Base-by-base conservation (phyloP, 2,797 vertebrate species). In the Setipinna tenuifilis region DNA sequence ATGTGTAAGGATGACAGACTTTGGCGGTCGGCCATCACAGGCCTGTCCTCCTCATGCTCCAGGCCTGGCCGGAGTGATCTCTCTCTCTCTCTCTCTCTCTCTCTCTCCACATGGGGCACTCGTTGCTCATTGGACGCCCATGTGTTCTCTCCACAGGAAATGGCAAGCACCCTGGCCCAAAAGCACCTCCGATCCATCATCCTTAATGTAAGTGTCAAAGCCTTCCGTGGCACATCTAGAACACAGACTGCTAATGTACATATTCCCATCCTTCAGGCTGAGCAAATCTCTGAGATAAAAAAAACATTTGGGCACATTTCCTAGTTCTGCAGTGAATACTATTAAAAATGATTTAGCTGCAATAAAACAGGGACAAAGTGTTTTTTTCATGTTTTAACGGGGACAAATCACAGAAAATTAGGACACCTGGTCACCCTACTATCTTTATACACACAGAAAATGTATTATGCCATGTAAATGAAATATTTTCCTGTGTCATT, bases 121-220 rank as follows among this genome's bases (percentile, higher is more conserved):
- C n/a, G 35, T 35, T 84, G 35, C 71, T 78, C 54, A 80, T 85
- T 89, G 87, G 87, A 90, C 89, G 89, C 81, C 81, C 90, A 85
- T 93, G 71, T 89, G 82, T 88, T 68, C 48, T 89, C 75, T 90
- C 90, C 88, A 78, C 91, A 99, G 98, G 98, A 99, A 92, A 99
- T 99, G 98, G 98, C 98, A 58, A 98, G 97, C 85, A 96, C 97
- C 83, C 95, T 99, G 93, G 97, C 98, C 80, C 98, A 99, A 97
- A 99, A 99, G 93, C 98, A 99, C 93, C 95, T 99, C 89, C 93
- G 97, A 50, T 97, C 96, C 87, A 98, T 98, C 91, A 97, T 98
- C 89, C 96, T 96, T 46, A 97, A 97, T 84, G 97, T 97, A 92
- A 97, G 97, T 97, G 87, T 86, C 46, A 83, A 35, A 82, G 59